These are phyloP conservation scores for Alca torda DNA, from an alignment of 2,797 vertebrate species.

Conservation along the genomic window DNA sequence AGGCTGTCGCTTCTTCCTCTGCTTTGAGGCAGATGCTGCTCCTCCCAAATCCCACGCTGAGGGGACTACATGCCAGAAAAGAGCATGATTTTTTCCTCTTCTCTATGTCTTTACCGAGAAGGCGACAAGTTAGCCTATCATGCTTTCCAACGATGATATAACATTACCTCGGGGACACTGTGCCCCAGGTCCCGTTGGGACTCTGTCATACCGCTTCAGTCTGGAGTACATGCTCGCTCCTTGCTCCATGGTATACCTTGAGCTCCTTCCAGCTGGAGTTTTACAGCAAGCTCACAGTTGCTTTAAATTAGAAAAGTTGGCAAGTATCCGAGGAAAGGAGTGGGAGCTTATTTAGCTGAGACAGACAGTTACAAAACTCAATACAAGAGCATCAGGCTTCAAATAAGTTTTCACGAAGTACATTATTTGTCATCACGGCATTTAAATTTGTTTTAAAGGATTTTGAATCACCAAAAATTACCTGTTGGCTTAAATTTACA, in stretches of 20 bases:
- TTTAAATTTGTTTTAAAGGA: slow-evolving; percentile 5
- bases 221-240: slow-evolving; percentile 7
- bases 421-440: neutral
- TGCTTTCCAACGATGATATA: slow-evolving; percentile 52
- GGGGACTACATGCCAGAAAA: slow-evolving; percentile 23
- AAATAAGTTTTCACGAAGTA: slow-evolving; percentile 21
- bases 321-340: slow-evolving; percentile 74
- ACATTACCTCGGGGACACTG: neutral
- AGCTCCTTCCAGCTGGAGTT: slow-evolving; percentile 72
- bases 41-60: slow-evolving; percentile 25
- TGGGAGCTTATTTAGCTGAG: slow-evolving; percentile 74
- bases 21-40: slow-evolving; percentile 15
- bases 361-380: slow-evolving; percentile 72
- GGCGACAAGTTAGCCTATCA: neutral
- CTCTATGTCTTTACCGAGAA: neutral
- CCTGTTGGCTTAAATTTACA: slow-evolving; percentile 32
- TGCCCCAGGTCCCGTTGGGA: neutral
- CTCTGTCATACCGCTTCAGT: neutral
- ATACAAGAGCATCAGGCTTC: slow-evolving; percentile 53
- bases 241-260: slow-evolving; percentile 15
- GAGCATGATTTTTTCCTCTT: slow-evolving; percentile 34
- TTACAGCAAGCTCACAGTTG: slow-evolving; percentile 79
- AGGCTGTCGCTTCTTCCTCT: neutral
- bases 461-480: neutral
- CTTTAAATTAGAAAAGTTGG: slow-evolving; percentile 83